A percentile compares a stretch with the other conserved stretches of the same genome.
phyloP scores from a whole-genome alignment of 1,140 invertebrate species.

The Drosophila bocqueti region DNA sequence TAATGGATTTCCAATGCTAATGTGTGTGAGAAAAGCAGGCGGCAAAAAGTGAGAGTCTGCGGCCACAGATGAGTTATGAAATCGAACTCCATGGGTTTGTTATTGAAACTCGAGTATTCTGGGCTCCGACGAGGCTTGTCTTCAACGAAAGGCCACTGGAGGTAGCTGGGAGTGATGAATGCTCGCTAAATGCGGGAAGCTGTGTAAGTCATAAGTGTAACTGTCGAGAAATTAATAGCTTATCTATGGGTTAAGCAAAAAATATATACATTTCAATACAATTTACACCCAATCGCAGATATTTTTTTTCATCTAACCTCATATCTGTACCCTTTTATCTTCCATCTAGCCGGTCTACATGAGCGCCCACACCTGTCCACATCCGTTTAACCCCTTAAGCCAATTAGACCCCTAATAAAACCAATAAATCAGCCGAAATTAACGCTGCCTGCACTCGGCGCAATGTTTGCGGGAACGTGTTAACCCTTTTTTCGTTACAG shows the following conservation, averaged over 20 bases:
- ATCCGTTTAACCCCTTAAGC: constrained; percentile 41
- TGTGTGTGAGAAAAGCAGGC: constrained; percentile 51
- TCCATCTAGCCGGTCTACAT: background rate
- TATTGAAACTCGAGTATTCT: constrained; percentile 49
- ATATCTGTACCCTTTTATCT: background rate
- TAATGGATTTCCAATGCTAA: constrained; percentile 75
- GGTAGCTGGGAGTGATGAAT: constrained; percentile 35
- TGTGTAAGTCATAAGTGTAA: constrained; percentile 18
- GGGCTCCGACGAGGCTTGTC: constrained; percentile 8
- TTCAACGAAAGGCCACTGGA: constrained; percentile 40
- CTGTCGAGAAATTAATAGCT: background rate
- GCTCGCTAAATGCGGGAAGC: constrained; percentile 20
- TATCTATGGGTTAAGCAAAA: background rate
- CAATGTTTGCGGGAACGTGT: constrained; percentile 58
- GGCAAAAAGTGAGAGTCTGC: constrained; percentile 67
- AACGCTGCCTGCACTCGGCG: constrained; percentile 50
- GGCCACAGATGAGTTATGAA: constrained; percentile 67
- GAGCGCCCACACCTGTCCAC: constrained; percentile 29
- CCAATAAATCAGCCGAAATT: constrained; percentile 69
- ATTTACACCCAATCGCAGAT: background rate
- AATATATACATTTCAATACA: background rate
- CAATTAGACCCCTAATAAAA: constrained; percentile 70
- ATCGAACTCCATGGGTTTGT: constrained; percentile 48
- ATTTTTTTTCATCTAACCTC: background rate
- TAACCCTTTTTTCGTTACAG: constrained; percentile 56